Percentiles rank a stretch among this genome's conserved stretches.
Evolutionary conservation across 2,888 invertebrate species (phyloP).

Genomic region (Callimorpha dominula): DNA sequence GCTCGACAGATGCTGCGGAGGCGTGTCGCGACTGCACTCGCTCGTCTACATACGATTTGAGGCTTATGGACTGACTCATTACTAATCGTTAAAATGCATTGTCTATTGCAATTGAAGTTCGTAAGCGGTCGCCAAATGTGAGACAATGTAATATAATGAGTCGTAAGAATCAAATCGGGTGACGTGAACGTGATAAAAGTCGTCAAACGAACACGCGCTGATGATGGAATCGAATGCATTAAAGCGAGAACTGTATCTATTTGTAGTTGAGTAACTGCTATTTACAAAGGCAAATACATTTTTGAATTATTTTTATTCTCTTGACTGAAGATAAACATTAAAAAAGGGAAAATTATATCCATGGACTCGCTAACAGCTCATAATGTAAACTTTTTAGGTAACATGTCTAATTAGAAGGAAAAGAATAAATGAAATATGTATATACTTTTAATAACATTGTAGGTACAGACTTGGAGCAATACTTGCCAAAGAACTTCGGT

Average conservation of each 20-base stretch:
- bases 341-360: background rate
- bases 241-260: background rate
- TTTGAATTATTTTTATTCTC: background rate
- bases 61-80: background rate
- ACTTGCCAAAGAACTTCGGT: conserved; percentile 88
- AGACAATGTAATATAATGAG: background rate
- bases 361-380: background rate
- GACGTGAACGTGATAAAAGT: background rate
- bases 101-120: background rate
- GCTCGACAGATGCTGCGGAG: background rate
- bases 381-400: too few species aligned
- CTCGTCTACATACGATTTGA: background rate
- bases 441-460: conserved; percentile 54
- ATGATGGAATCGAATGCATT: background rate
- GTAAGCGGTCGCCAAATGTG: background rate
- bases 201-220: background rate
- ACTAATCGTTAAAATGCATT: background rate
- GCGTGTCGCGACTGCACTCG: background rate
- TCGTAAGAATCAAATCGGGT: background rate
- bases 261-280: background rate
- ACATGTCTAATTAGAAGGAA: background rate
- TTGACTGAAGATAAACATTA: background rate
- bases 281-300: background rate
- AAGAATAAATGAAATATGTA: background rate
- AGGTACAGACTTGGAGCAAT: conserved; percentile 88